These are phyloP conservation scores for Crocodylus rhombifer DNA, from an alignment of 2,797 vertebrate species.

Conservation along the genomic window DNA sequence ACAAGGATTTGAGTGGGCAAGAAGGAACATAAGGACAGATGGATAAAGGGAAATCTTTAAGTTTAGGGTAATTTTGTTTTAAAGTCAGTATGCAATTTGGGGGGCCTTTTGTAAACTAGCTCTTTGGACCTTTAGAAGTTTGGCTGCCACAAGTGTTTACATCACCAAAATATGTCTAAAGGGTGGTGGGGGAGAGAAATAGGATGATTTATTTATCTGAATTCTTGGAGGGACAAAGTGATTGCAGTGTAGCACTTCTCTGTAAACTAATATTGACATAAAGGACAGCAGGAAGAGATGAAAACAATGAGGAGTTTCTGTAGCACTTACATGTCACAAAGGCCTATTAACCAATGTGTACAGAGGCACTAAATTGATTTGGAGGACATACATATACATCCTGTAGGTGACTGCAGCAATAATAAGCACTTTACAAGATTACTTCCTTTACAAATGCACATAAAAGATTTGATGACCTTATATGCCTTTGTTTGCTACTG, in stretches of 20 bases:
- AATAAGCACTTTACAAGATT: constrained; percentile 1
- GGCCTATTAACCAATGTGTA: constrained; percentile 67
- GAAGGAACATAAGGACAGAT: constrained; percentile 31
- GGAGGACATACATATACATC: neutral
- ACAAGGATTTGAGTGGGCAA: neutral
- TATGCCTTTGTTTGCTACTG: fast-evolving
- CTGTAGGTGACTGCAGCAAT: neutral
- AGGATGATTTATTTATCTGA: constrained; percentile 66
- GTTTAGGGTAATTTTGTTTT: constrained; percentile 53
- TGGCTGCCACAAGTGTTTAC: constrained; percentile 39
- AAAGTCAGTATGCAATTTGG: constrained; percentile 63
- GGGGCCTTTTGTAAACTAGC: constrained; percentile 17
- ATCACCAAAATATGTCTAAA: constrained; percentile 16
- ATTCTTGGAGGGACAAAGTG: constrained; percentile 63
- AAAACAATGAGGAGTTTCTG: constrained; percentile 56
- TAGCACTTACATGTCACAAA: constrained; percentile 56
- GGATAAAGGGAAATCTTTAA: constrained; percentile 18
- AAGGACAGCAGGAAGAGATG: constrained; percentile 72
- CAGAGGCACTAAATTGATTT: constrained; percentile 45
- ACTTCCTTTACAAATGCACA: neutral
- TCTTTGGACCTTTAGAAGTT: constrained; percentile 43
- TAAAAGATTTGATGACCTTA: neutral
- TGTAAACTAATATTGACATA: constrained; percentile 79
- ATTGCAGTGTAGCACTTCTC: constrained; percentile 67
- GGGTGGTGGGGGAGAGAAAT: constrained; percentile 5